phyloP scores from a whole-genome alignment of 2,888 invertebrate species.

The Lottia scabra region DNA sequence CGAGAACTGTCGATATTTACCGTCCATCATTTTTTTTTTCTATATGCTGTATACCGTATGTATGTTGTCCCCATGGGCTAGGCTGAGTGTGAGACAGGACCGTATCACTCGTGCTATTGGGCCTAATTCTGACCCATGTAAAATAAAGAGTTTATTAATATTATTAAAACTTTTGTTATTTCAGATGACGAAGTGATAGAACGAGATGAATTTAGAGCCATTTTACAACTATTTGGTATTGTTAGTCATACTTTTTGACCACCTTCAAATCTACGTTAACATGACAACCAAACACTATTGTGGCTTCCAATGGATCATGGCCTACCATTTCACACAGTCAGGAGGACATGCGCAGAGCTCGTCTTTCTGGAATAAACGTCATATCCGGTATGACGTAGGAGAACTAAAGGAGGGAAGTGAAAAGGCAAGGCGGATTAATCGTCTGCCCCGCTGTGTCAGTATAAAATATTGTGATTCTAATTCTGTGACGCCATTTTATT shows the following conservation, averaged over 20 bases:
- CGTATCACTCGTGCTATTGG: too few relatives aligned
- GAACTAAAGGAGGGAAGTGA: neutral
- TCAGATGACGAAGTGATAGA: constrained; percentile 31
- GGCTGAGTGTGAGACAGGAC: too few relatives aligned
- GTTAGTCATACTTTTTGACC: constrained; percentile 22
- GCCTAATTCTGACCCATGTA: too few relatives aligned
- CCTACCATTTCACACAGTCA: neutral
- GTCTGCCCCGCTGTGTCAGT: neutral
- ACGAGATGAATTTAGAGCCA: constrained; percentile 30
- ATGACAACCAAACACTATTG: constrained; percentile 1
- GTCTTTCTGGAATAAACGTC: neutral
- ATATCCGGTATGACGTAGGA: neutral
- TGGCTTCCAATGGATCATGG: constrained; percentile 3
- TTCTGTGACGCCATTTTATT: neutral
- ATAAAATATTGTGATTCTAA: neutral
- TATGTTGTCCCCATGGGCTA: too few relatives aligned
- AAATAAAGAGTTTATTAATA: too few relatives aligned
- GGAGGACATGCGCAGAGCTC: neutral
- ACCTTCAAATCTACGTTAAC: neutral
- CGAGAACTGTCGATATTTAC: too few relatives aligned
- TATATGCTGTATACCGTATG: too few relatives aligned
- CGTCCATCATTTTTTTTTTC: too few relatives aligned
- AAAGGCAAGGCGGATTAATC: neutral
- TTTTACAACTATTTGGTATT: constrained; percentile 26
- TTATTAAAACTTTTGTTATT: neutral